Evolutionary conservation across 2,113 vertebrate species (phyloP).

Genomic region (Calypte anna): DNA sequence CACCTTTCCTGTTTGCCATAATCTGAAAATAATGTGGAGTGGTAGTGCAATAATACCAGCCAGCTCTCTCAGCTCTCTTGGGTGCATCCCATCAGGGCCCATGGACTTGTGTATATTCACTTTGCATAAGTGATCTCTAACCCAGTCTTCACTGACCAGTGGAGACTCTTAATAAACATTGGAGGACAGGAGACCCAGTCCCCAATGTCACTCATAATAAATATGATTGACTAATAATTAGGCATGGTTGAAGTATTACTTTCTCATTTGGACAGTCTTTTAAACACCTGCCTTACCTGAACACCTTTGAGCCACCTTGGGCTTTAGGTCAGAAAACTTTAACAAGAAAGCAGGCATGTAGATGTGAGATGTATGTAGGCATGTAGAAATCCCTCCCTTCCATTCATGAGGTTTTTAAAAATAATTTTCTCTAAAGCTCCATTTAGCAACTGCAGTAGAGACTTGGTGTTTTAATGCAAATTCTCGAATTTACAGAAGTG

Average conservation of each 20-base stretch:
- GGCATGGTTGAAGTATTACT: not conserved
- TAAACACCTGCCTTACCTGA: not conserved
- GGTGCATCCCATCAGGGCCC: no score
- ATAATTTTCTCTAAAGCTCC: not conserved
- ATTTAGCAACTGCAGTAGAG: not conserved
- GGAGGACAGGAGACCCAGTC: not conserved
- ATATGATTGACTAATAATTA: not conserved
- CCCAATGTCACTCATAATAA: not conserved
- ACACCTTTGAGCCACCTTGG: not conserved
- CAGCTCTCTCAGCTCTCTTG: no score
- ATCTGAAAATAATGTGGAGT: no score
- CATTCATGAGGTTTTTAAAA: not conserved
- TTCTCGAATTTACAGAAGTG: constrained; percentile 35
- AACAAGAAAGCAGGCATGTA: not conserved
- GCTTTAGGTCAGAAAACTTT: not conserved
- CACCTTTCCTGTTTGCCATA: no score
- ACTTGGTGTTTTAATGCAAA: constrained; percentile 16
- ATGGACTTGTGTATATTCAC: no score
- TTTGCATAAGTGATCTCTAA: no score
- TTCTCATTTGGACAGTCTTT: not conserved
- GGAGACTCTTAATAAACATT: not conserved
- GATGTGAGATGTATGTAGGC: not conserved
- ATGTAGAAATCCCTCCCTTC: not conserved
- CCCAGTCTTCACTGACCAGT: no score
- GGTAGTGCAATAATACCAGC: no score